Conservation (phyloP, 2,113 vertebrate species). For the Eptatretus burgeri region DNA sequence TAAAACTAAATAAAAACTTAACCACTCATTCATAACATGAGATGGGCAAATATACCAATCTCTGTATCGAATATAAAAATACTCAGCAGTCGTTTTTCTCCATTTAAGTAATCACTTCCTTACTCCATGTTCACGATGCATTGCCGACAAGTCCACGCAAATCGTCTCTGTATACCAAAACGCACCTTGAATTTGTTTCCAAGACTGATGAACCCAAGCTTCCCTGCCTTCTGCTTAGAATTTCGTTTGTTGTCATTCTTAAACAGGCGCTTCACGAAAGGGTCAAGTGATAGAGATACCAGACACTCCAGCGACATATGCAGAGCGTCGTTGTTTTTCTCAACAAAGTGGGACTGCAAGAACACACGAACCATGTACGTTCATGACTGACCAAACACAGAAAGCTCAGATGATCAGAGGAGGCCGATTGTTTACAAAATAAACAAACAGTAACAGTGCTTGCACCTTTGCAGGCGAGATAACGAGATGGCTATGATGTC, state of each 20-base stretch:
- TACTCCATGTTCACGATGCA: too few species aligned
- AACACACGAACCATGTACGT: slow-evolving; percentile 1
- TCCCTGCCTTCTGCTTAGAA: slow-evolving; percentile 64
- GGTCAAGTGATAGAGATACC: slow-evolving; percentile 69
- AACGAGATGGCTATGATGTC: not conserved
- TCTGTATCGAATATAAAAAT: too few species aligned
- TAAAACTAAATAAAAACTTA: too few species aligned
- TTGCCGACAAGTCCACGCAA: too few species aligned
- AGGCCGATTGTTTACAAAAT: too few species aligned
- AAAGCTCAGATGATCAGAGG: too few species aligned
- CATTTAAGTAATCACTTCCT: too few species aligned
- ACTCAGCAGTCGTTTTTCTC: too few species aligned
- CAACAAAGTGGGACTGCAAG: slow-evolving; percentile 64
- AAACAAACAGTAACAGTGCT: not conserved
- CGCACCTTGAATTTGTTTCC: slow-evolving; percentile 95
- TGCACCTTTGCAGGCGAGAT: not conserved
- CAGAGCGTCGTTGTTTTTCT: slow-evolving; percentile 94
- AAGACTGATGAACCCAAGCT: slow-evolving; percentile 83
- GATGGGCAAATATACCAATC: too few species aligned
- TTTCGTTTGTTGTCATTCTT: slow-evolving; percentile 25
- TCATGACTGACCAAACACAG: too few species aligned
- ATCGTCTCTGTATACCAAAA: too few species aligned
- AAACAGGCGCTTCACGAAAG: slow-evolving; percentile 52
- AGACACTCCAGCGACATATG: slow-evolving; percentile 83
- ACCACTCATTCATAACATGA: too few species aligned